phyloP scores from a whole-genome alignment of 2,797 vertebrate genomes.

The Notolepis coatsorum region DNA sequence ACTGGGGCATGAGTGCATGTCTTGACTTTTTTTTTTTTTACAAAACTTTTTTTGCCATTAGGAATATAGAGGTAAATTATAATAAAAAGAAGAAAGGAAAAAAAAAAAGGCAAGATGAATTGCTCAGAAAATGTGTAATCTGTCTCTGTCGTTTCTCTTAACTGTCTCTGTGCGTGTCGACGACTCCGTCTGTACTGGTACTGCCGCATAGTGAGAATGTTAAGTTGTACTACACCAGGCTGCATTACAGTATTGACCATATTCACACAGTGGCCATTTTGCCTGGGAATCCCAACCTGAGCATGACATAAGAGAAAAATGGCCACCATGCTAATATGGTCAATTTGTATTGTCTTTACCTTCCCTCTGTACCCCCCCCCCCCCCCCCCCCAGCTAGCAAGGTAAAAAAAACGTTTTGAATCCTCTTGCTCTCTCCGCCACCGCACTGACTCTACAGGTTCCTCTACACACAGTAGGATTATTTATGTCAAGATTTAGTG shows the following conservation, averaged over 20 bases:
- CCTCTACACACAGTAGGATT: conserved; percentile 48
- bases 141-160: conserved; percentile 27
- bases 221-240: conserved; percentile 15
- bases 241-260: too few relatives aligned
- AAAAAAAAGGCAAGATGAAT: conserved; percentile 8
- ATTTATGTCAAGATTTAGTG: conserved; percentile 62
- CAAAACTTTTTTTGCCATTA: conserved; percentile 11
- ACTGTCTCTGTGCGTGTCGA: conserved; percentile 55
- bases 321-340: too few relatives aligned
- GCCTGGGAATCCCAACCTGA: too few relatives aligned
- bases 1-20: background rate
- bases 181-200: conserved; percentile 35
- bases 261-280: too few relatives aligned
- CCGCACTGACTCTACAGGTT: conserved; percentile 56
- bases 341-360: conserved; percentile 20
- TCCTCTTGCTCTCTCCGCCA: conserved; percentile 54
- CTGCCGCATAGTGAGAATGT: conserved; percentile 16
- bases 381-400: conserved; percentile 21
- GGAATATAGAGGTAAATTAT: conserved; percentile 8
- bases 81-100: conserved; percentile 18
- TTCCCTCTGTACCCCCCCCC: conserved; percentile 22
- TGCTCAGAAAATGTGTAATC: conserved; percentile 56
- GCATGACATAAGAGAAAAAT: too few relatives aligned
- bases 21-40: background rate
- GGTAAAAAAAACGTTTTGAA: conserved; percentile 59